Evolutionary conservation across 2,888 invertebrate species (phyloP).

Genomic region (Onthophagus sagittarius): DNA sequence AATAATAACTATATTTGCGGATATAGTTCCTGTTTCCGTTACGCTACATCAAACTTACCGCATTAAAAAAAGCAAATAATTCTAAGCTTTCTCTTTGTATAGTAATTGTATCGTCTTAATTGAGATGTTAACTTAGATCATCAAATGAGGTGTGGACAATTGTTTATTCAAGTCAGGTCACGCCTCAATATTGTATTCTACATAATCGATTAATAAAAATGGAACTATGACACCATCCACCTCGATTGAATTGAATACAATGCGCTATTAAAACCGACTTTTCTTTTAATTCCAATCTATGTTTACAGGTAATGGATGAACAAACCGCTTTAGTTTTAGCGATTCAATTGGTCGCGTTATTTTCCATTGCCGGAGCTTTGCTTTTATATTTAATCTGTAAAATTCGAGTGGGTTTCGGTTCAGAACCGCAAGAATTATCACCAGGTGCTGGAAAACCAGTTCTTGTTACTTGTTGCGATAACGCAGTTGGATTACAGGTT

Average conservation of each 20-base stretch:
- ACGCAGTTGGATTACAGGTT: constrained; percentile 74
- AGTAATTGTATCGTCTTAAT: not conserved
- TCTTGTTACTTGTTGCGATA: constrained; percentile 75
- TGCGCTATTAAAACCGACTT: not conserved
- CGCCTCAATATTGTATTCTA: not conserved
- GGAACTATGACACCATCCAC: not conserved
- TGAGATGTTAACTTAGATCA: not conserved
- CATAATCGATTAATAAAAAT: not conserved
- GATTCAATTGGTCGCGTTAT: constrained; percentile 74
- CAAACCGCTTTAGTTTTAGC: constrained; percentile 76
- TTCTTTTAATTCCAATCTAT: not conserved
- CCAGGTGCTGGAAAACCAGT: constrained; percentile 69
- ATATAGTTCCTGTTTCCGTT: not conserved
- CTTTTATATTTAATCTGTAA: constrained; percentile 74
- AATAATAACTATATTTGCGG: not conserved
- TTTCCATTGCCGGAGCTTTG: constrained; percentile 79
- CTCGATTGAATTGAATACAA: not conserved
- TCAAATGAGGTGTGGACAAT: not conserved
- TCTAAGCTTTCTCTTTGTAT: not conserved
- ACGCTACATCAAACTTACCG: not conserved
- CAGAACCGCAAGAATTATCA: constrained; percentile 47
- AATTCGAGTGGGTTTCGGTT: constrained; percentile 55
- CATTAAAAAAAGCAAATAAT: not conserved
- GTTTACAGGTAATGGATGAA: constrained; percentile 62
- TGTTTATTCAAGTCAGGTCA: not conserved